These are phyloP conservation scores for Mythimna ferrago DNA, from an alignment of 2,888 invertebrate species.

Conservation along the genomic window DNA sequence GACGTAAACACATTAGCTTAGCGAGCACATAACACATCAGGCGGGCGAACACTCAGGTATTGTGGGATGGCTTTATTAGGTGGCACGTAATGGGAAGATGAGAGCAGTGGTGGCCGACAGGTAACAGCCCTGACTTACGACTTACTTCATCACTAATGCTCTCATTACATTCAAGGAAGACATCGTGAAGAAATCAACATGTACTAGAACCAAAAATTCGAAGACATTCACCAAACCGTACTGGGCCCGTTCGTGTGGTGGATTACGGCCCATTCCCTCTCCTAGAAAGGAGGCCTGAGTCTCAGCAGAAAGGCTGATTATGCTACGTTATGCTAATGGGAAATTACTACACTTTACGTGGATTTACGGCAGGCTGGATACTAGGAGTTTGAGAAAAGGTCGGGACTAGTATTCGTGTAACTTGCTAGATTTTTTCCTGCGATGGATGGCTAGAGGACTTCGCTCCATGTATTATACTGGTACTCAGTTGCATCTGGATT, in stretches of 20 bases:
- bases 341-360: neutral
- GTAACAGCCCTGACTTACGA: too few species aligned
- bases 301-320: too few species aligned
- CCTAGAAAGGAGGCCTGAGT: too few species aligned
- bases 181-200: too few species aligned
- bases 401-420: neutral
- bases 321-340: neutral
- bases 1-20: conserved; percentile 48
- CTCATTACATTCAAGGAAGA: too few species aligned
- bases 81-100: conserved; percentile 1
- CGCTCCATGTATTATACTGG: neutral
- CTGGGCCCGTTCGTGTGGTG: too few species aligned
- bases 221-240: too few species aligned
- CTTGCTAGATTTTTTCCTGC: neutral
- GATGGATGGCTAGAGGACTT: neutral
- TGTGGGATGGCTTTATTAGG: conserved; percentile 27
- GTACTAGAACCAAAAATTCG: too few species aligned
- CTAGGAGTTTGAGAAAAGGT: neutral
- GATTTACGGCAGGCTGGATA: conserved; percentile 7
- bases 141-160: too few species aligned
- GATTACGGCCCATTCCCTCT: too few species aligned
- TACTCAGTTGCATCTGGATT: neutral
- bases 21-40: conserved; percentile 27
- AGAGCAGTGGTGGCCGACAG: too few species aligned
- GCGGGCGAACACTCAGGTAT: conserved; percentile 36